Evolutionary conservation across 2,888 invertebrate genomes (phyloP).

Genomic region (Sesia bembeciformis): DNA sequence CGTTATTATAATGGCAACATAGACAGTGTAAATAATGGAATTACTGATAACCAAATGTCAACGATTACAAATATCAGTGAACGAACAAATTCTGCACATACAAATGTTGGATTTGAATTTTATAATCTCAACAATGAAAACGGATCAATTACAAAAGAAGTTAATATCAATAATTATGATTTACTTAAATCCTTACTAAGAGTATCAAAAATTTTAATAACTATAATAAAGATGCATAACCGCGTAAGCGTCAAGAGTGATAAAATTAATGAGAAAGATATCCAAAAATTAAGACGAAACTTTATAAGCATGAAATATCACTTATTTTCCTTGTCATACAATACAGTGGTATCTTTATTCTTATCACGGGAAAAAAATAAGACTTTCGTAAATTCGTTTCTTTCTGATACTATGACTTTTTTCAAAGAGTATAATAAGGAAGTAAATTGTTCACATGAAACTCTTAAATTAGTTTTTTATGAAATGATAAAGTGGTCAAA

Average conservation of each 20-base stretch:
- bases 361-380: slow-evolving; percentile 25
- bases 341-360: slow-evolving; percentile 19
- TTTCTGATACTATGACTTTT: too few species aligned
- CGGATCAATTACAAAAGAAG: too few species aligned
- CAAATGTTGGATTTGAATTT: too few species aligned
- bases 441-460: slow-evolving; percentile 6
- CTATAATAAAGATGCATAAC: neutral
- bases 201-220: neutral
- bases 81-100: too few species aligned
- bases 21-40: too few species aligned
- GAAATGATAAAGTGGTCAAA: slow-evolving; percentile 30
- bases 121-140: too few species aligned
- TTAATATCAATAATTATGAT: too few species aligned
- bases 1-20: too few species aligned
- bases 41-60: too few species aligned
- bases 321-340: slow-evolving; percentile 26
- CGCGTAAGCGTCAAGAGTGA: neutral
- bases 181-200: neutral
- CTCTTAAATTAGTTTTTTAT: slow-evolving; percentile 15
- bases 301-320: slow-evolving; percentile 16
- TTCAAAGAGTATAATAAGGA: slow-evolving; percentile 8
- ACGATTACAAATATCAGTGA: too few species aligned
- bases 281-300: slow-evolving; percentile 6
- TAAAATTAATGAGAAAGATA: neutral
- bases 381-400: slow-evolving; percentile 11